These are phyloP conservation scores for Brachystomella parvula DNA, from an alignment of 1,140 invertebrate species.

Conservation along the genomic window DNA sequence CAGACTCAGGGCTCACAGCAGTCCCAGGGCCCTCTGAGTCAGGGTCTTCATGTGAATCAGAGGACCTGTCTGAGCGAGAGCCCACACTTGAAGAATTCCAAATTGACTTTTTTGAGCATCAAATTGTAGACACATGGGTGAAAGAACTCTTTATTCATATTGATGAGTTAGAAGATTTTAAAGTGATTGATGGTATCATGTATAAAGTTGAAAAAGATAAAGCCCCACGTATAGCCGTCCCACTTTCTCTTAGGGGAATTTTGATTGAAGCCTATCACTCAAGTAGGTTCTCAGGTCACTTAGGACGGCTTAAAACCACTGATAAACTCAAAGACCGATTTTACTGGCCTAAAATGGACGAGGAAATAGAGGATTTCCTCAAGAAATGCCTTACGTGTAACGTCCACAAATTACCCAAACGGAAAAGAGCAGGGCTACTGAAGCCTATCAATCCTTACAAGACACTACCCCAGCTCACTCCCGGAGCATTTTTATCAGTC, in stretches of 20 bases:
- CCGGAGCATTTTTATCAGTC: not conserved
- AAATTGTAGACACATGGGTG: not conserved
- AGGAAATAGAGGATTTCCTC: not conserved
- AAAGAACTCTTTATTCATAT: not conserved
- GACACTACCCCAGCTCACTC: not conserved
- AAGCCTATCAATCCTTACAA: not conserved
- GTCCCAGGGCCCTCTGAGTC: too few species aligned
- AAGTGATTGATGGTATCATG: not conserved
- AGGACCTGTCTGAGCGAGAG: not conserved
- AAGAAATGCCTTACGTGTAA: not conserved
- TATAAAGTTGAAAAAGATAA: not conserved
- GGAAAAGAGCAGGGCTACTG: not conserved
- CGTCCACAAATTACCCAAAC: not conserved
- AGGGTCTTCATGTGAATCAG: not conserved
- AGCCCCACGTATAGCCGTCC: not conserved
- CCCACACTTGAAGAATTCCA: not conserved
- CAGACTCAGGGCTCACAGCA: too few species aligned
- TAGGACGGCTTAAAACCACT: not conserved
- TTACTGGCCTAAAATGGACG: not conserved
- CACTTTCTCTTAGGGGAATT: not conserved
- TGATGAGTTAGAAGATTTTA: not conserved
- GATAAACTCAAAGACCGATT: not conserved
- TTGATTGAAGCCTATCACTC: not conserved
- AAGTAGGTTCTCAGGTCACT: not conserved
- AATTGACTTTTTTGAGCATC: not conserved